Conservation (phyloP, 2,888 invertebrate species). For the Hartigia nigra region DNA sequence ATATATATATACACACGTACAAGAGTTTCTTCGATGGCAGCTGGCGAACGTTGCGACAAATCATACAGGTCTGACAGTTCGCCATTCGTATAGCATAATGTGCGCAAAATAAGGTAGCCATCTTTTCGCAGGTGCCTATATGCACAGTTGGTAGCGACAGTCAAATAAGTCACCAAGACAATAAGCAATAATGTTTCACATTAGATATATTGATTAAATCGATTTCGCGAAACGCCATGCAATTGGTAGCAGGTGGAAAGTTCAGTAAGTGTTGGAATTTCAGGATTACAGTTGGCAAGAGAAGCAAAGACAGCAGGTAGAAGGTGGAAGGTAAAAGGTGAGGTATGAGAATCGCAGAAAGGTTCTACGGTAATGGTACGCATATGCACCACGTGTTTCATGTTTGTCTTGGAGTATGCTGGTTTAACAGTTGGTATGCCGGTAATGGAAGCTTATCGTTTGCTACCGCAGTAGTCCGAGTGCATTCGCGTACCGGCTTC, state of each 20-base stretch:
- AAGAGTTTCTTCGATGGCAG: slow-evolving; percentile 44
- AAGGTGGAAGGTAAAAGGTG: neutral
- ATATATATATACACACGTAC: neutral
- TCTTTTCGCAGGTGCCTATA: neutral
- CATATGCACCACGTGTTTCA: neutral
- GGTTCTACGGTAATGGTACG: neutral
- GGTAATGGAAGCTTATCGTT: slow-evolving; percentile 57
- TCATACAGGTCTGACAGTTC: slow-evolving; percentile 42
- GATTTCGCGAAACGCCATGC: neutral
- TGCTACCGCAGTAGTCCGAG: slow-evolving; percentile 47
- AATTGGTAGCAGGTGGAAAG: neutral
- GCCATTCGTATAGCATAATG: neutral
- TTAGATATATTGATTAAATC: neutral
- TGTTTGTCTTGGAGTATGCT: neutral
- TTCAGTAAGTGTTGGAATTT: neutral
- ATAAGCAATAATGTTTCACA: neutral
- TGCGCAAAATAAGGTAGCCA: neutral
- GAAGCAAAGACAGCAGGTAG: neutral
- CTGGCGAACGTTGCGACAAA: slow-evolving; percentile 59
- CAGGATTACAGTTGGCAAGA: neutral
- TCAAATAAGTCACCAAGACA: neutral
- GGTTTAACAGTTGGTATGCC: slow-evolving; percentile 52
- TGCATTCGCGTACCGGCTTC: slow-evolving; percentile 8
- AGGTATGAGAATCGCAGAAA: neutral
- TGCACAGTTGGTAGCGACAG: neutral